A percentile compares a stretch with the other conserved stretches of the same genome.
These are phyloP conservation scores for Melanocharis versteri DNA, from an alignment of 2,113 vertebrate species.

Conservation along the genomic window DNA sequence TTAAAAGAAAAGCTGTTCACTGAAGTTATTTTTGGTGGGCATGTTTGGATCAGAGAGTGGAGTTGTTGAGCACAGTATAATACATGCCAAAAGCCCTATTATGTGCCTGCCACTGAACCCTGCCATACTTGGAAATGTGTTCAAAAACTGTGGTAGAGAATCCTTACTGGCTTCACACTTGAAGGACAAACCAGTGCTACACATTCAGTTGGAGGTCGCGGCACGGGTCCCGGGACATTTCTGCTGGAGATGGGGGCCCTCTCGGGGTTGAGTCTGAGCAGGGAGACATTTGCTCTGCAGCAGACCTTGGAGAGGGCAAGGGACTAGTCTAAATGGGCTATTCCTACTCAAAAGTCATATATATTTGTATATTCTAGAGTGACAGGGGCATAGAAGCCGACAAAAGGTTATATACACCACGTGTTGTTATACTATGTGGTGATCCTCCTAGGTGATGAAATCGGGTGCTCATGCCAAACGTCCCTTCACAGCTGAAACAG, in stretches of 20 bases:
- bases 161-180: neutral
- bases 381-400: neutral
- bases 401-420: neutral
- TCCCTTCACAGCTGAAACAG: neutral
- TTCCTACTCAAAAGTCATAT: neutral
- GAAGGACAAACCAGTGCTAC: neutral
- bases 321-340: neutral
- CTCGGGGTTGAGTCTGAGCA: accelerated
- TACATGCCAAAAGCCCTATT: conserved; percentile 39
- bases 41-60: conserved; percentile 57
- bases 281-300: neutral
- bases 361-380: neutral
- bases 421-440: neutral
- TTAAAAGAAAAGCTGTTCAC: conserved; percentile 59
- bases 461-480: neutral
- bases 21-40: conserved; percentile 66
- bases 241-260: neutral
- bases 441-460: neutral
- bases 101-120: conserved; percentile 9
- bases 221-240: neutral
- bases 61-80: conserved; percentile 51
- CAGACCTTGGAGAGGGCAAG: neutral
- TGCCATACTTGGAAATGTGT: conserved; percentile 58
- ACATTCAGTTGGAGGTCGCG: neutral
- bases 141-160: conserved; percentile 9